Base-by-base conservation (phyloP, 2,113 vertebrate species). In the Paramormyrops kingsleyae region DNA sequence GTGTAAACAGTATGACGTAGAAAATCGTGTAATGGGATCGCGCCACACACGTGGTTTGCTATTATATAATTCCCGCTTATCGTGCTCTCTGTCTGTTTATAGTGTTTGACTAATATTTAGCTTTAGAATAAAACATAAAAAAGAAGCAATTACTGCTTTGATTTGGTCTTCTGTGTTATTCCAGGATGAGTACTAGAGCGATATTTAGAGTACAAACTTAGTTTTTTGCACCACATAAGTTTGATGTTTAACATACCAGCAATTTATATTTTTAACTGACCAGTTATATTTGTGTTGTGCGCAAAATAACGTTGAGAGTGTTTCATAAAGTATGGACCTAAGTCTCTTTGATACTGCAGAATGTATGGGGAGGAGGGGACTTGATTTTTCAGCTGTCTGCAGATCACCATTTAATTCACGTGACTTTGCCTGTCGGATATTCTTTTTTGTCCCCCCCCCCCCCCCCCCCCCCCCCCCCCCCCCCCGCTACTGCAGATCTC, bases 401-500 rank as follows among this genome's bases (percentile, higher is more conserved):
- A 93, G 49, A 94, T 94, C 87, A 83, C 92, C 21, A 49, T 80
- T 92, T 88, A 35, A 91, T 94, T 94, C 94, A 94, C 93, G 92
- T 95, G 94, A 95, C 94, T 94, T 94, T 93, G 91, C 77, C 86
- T 89, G 89, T 87, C 91, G 53, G 94, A 92, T 94, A 91, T 94
- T 83, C 93, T 92, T 77, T 89, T 77, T 94, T 46, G 0, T 90
- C 91, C 92, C 91, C 92, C 90, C 47, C 59, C 89, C 92, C 91
- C 92, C 89, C 47, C 59, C 89, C 83, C 90, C 90, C 94, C 91
- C 95, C 92, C 91, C 92, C 89, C 47, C 59, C 89, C 83, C 90
- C 90, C 94, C 91, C 95, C 85, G 93, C 97, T 96, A 91, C 94
- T 96, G 89, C 98, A 99, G 98, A 99, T 97, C 98, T 99, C 98